Conservation (phyloP, 2,113 vertebrate genomes). For the Glareola pratincola region DNA sequence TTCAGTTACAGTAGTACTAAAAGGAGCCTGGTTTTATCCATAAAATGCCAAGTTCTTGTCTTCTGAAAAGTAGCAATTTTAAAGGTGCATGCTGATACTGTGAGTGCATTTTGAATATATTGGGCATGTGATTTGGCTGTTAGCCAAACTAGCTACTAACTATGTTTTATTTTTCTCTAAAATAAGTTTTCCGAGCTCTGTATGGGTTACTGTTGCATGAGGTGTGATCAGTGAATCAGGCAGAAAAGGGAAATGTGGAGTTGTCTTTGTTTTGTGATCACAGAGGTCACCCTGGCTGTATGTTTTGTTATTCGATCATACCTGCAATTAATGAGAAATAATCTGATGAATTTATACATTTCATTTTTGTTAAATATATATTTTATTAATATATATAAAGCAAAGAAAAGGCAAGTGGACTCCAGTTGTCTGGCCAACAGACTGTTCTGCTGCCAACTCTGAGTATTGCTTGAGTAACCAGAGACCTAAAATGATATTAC, state of each 20-base stretch:
- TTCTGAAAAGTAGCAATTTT: not conserved
- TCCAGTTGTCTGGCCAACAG: not conserved
- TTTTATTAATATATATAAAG: not conserved
- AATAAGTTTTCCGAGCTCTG: not conserved
- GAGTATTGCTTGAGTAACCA: not conserved
- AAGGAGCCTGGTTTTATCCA: not conserved
- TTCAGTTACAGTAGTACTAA: not conserved
- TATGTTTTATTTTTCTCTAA: not conserved
- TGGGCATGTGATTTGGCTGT: not conserved
- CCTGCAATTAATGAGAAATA: not conserved
- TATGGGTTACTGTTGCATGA: not conserved
- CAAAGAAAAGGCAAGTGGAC: not conserved
- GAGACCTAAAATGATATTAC: slow-evolving; percentile 23
- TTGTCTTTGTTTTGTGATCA: not conserved
- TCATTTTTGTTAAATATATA: not conserved
- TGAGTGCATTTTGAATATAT: not conserved
- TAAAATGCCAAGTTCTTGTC: not conserved
- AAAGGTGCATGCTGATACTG: not conserved
- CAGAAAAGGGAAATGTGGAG: not conserved
- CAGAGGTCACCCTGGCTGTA: not conserved
- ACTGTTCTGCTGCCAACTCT: not conserved
- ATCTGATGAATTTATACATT: not conserved
- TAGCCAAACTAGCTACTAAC: not conserved
- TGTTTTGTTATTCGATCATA: not conserved
- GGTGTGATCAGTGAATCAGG: not conserved